A percentile compares a stretch with the other conserved stretches of the same genome.
Conservation (phyloP, 1,140 invertebrate species). For the Papilio glaucus region DNA sequence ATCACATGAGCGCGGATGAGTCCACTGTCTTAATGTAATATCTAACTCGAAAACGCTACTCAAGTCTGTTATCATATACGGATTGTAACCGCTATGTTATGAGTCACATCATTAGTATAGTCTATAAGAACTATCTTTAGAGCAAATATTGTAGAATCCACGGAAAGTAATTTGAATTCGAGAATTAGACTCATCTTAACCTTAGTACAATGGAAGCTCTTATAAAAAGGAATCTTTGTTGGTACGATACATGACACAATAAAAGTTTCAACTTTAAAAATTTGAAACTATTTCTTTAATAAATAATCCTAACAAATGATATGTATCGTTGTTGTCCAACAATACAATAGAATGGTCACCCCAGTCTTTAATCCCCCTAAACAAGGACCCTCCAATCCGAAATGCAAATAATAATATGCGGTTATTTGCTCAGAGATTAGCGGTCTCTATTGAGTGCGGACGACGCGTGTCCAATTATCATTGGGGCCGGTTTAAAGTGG, state of each 20-base stretch:
- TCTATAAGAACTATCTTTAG: no score
- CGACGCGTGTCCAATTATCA: constrained; percentile 55
- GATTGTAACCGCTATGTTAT: no score
- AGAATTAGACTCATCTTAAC: background rate
- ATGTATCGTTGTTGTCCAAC: background rate
- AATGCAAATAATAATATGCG: constrained; percentile 50
- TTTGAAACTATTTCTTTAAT: background rate
- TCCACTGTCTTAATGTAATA: no score
- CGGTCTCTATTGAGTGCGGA: constrained; percentile 42
- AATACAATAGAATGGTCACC: constrained; percentile 35
- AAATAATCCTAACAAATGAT: background rate
- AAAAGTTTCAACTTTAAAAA: no score
- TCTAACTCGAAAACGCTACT: no score
- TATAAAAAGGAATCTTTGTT: background rate
- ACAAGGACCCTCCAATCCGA: constrained; percentile 45
- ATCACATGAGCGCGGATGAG: no score
- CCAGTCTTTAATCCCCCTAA: constrained; percentile 43
- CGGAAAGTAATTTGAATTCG: no score
- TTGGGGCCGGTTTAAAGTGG: constrained; percentile 37
- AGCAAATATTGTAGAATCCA: no score
- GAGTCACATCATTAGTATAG: no score
- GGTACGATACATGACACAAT: no score
- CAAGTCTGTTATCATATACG: no score
- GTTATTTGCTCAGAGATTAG: constrained; percentile 60
- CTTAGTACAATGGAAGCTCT: background rate